Evolutionary conservation across 2,888 invertebrate species (phyloP).

Genomic region (Orthonevra nobilis): DNA sequence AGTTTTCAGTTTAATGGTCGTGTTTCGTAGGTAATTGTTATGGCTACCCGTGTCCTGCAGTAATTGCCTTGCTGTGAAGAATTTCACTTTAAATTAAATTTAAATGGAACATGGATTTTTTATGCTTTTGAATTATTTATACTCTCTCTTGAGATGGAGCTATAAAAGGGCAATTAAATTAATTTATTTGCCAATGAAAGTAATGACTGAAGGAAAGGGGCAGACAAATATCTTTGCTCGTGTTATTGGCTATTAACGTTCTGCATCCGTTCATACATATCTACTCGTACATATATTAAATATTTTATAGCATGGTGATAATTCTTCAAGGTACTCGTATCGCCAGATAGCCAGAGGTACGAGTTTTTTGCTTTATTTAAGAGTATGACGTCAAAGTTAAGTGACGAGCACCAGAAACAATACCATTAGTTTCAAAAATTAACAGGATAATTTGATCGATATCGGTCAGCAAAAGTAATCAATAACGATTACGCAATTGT

Average conservation of each 20-base stretch:
- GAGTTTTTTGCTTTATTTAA: slow-evolving; percentile 9
- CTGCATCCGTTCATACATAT: slow-evolving; percentile 13
- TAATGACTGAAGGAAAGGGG: neutral
- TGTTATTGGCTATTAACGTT: slow-evolving; percentile 5
- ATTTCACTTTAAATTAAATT: slow-evolving; percentile 40
- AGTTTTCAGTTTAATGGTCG: slow-evolving; percentile 11
- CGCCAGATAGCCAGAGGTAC: slow-evolving; percentile 16
- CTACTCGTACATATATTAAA: too few relatives aligned
- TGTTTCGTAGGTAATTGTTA: slow-evolving; percentile 16
- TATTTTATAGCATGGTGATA: slow-evolving; percentile 6
- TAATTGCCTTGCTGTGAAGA: slow-evolving; percentile 12
- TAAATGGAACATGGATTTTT: slow-evolving; percentile 39
- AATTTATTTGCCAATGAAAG: slow-evolving; percentile 39
- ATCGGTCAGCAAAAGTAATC: too few relatives aligned
- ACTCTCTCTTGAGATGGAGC: slow-evolving; percentile 7
- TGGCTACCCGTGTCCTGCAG: slow-evolving; percentile 6
- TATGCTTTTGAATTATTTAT: slow-evolving; percentile 40
- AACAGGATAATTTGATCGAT: too few relatives aligned
- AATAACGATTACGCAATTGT: too few relatives aligned
- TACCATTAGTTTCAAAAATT: too few relatives aligned
- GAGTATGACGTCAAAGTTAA: too few relatives aligned
- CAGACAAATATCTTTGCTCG: neutral
- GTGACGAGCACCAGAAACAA: too few relatives aligned
- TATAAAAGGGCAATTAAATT: slow-evolving; percentile 39
- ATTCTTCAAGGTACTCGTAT: too few relatives aligned